Evolutionary conservation across 2,888 invertebrate genomes (phyloP).

Genomic region (Drepana falcataria): DNA sequence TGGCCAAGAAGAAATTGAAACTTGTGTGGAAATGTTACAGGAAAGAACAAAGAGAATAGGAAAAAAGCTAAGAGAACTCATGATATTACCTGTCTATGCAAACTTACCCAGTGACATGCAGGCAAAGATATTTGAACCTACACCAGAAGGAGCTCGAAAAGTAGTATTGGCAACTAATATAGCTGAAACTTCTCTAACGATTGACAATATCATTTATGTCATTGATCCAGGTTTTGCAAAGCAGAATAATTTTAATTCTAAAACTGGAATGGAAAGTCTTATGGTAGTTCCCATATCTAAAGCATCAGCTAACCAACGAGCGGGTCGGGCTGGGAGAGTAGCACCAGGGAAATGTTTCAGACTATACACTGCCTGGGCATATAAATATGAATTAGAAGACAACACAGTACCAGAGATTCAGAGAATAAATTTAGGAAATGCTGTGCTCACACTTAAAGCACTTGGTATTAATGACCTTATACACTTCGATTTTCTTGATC

Average conservation of each 20-base stretch:
- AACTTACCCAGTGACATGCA: constrained; percentile 99
- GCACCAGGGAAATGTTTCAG: constrained; percentile 99
- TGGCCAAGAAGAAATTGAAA: constrained; percentile 94
- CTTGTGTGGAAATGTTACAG: constrained; percentile 91
- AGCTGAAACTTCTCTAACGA: constrained; percentile 98
- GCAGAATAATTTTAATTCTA: constrained; percentile 98
- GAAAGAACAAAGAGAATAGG: constrained; percentile 95
- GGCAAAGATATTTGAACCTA: constrained; percentile 98
- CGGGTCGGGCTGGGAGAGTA: constrained; percentile 96
- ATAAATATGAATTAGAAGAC: constrained; percentile 98
- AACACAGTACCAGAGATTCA: constrained; percentile 99
- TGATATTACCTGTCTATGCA: constrained; percentile 97
- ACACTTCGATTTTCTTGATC: constrained; percentile 99
- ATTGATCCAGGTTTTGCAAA: constrained; percentile 99
- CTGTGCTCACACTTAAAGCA: constrained; percentile 97
- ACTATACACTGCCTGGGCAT: constrained; percentile 98
- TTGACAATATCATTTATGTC: constrained; percentile 99
- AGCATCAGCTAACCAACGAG: constrained; percentile 98
- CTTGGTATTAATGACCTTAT: constrained; percentile 98
- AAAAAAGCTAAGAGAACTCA: constrained; percentile 93
- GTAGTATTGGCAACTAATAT: constrained; percentile 99
- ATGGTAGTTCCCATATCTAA: constrained; percentile 99
- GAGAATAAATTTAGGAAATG: constrained; percentile 97
- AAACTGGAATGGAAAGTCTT: constrained; percentile 98
- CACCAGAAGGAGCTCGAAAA: constrained; percentile 97